Evolutionary conservation across 2,797 vertebrate genomes (phyloP), one percentile per base, ranked within the genome.

Genomic region (Propithecus deckenii): DNA sequence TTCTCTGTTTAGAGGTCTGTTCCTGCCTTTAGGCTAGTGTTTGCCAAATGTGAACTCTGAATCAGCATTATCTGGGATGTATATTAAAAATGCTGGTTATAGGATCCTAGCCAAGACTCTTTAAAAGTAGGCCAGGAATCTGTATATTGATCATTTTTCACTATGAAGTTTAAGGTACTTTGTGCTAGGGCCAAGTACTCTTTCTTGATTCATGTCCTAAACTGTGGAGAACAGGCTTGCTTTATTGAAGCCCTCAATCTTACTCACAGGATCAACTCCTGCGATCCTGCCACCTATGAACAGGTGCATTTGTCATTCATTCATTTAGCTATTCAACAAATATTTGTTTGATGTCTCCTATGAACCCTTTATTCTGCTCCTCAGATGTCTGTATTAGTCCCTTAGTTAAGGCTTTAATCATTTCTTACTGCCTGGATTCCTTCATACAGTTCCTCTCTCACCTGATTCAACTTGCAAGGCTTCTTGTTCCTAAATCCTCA

Each of bases 1-100:
- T 92, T 84, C 23, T 91, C n/a, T 50, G n/a, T 87, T 86, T 89
- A 93, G 28, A 95, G n/a, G 30, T 90, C 38, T 79, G 46, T 63
- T 46, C 22, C 28, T 90, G 20, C n/a, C 46, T 88, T 78, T 87
- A 94, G 41, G 32, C 25, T 89, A 88, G 63, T 86, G 63, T 89
- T 86, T 89, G 50, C 10, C 57, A 89, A 61, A 86, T 78, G 18
- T 71, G 61, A 96, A 81, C 79, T 93, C 20, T 76, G 52, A 89
- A 76, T 75, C 43, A 84, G 30, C n/a, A 78, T 75, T 57, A 78
- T 30, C n/a, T 92, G 71, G 43, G 46, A 55, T 84, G 17, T 63
- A 88, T 17, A 88, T 69, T 55, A 84, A 92, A 88, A 83, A 78
- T 61, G 69, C 30, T 86, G 41, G 86, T 69, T 92, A 23, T 85